Evolutionary conservation across 2,888 invertebrate species (phyloP).

Genomic region (Dorcus parallelipipedus): DNA sequence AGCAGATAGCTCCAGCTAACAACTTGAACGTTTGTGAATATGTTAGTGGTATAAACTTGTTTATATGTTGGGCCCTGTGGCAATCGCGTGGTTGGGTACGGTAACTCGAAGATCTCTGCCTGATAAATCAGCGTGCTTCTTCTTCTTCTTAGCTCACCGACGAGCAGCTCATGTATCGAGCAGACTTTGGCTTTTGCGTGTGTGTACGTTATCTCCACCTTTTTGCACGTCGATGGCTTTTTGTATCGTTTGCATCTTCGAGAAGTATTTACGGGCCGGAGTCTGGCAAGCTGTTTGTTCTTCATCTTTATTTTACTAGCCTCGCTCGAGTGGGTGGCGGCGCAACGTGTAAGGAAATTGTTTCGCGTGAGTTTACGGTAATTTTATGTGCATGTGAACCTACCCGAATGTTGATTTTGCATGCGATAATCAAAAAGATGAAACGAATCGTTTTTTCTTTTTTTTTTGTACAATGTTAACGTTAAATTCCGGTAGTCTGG

Average conservation of each 20-base stretch:
- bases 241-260: slow-evolving; percentile 19
- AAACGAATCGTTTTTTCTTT: too few species aligned
- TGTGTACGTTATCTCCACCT: slow-evolving; percentile 21
- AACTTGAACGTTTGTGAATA: slow-evolving; percentile 44
- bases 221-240: slow-evolving; percentile 21
- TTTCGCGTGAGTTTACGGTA: slow-evolving; percentile 2
- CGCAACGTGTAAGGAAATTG: slow-evolving; percentile 9
- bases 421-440: too few species aligned
- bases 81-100: slow-evolving; percentile 32
- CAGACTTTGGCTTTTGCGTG: slow-evolving; percentile 20
- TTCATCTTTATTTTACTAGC: slow-evolving; percentile 27
- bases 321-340: slow-evolving; percentile 30
- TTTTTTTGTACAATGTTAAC: too few species aligned
- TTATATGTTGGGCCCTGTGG: slow-evolving; percentile 33
- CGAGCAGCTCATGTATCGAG: slow-evolving; percentile 11
- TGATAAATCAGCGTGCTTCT: slow-evolving; percentile 31
- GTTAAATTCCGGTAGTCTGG: too few species aligned
- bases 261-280: slow-evolving; percentile 23
- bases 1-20: slow-evolving; percentile 39
- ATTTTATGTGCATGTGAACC: too few species aligned
- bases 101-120: slow-evolving; percentile 28
- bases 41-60: slow-evolving; percentile 41
- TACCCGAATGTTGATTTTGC: too few species aligned
- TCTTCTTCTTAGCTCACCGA: slow-evolving; percentile 17
- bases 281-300: slow-evolving; percentile 27